Evolutionary conservation across 2,113 vertebrate species (phyloP).

Genomic region (Pungitius pungitius): DNA sequence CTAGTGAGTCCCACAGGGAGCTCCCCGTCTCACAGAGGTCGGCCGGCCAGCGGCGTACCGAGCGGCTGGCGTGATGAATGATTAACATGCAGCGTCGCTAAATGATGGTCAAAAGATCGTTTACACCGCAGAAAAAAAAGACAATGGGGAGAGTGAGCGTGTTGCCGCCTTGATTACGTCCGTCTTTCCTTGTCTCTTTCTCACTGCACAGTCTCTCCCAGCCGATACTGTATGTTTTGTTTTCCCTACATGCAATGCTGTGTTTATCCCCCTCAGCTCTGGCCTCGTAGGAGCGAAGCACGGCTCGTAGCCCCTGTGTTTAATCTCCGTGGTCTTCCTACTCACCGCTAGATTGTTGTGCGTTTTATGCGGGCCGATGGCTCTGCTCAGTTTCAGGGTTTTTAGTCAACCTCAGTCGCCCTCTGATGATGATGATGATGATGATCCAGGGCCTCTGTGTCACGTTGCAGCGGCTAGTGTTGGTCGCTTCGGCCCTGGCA

Average conservation of each 20-base stretch:
- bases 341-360: constrained; percentile 12
- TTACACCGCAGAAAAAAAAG: constrained; percentile 42
- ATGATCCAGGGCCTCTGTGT: constrained; percentile 40
- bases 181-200: constrained; percentile 18
- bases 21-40: constrained; percentile 51
- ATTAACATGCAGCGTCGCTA: constrained; percentile 67
- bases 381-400: constrained; percentile 4
- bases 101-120: constrained; percentile 72
- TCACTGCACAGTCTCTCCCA: background rate
- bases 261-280: constrained; percentile 15
- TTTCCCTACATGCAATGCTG: constrained; percentile 3
- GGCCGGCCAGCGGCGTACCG: constrained; percentile 35
- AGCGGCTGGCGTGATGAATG: constrained; percentile 65
- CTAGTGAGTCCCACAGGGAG: constrained; percentile 51
- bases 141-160: constrained; percentile 7
- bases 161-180: constrained; percentile 13
- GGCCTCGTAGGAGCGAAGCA: no score
- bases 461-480: constrained; percentile 26
- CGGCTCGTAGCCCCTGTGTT: constrained; percentile 18
- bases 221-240: constrained; percentile 1
- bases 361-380: background rate
- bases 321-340: constrained; percentile 6
- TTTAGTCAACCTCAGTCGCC: constrained; percentile 28
- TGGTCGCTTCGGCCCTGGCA: constrained; percentile 34
- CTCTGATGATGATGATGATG: constrained; percentile 36